Conservation (phyloP, 1,140 invertebrate species). For the Neodiprion lecontei region DNA sequence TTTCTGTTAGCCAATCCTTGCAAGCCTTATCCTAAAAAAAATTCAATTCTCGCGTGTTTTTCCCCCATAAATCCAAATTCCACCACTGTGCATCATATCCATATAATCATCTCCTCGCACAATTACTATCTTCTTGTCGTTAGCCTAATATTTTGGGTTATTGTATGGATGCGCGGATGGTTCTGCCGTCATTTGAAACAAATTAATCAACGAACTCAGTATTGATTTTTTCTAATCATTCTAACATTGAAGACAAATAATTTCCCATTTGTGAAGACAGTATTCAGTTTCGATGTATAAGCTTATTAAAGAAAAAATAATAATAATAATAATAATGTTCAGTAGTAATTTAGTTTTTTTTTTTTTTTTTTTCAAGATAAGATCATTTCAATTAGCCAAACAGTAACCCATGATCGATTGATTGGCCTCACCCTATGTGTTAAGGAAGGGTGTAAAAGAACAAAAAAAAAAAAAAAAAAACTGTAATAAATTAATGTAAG, state of each 20-base stretch:
- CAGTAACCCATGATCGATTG: slow-evolving; percentile 40
- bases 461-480: not conserved
- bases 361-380: not conserved
- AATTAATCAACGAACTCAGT: not conserved
- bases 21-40: not conserved
- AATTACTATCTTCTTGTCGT: slow-evolving; percentile 35
- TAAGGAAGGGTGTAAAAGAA: not conserved
- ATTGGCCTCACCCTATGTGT: not conserved
- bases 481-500: not conserved
- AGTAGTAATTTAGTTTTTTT: no score
- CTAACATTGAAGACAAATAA: no score
- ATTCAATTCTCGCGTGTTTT: not conserved
- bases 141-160: slow-evolving; percentile 42
- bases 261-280: no score
- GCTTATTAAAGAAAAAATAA: no score
- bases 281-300: not conserved
- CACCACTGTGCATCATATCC: slow-evolving; percentile 28
- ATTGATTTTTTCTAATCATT: not conserved
- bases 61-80: not conserved
- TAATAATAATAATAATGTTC: no score
- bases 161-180: slow-evolving; percentile 28
- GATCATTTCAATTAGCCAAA: slow-evolving; percentile 27
- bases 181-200: slow-evolving; percentile 14
- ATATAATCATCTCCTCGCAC: slow-evolving; percentile 41
- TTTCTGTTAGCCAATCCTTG: slow-evolving; percentile 33